Evolutionary conservation across 2,797 vertebrate genomes (phyloP), one percentile per base, ranked within the genome.

Genomic region (Carcharodon carcharias): DNA sequence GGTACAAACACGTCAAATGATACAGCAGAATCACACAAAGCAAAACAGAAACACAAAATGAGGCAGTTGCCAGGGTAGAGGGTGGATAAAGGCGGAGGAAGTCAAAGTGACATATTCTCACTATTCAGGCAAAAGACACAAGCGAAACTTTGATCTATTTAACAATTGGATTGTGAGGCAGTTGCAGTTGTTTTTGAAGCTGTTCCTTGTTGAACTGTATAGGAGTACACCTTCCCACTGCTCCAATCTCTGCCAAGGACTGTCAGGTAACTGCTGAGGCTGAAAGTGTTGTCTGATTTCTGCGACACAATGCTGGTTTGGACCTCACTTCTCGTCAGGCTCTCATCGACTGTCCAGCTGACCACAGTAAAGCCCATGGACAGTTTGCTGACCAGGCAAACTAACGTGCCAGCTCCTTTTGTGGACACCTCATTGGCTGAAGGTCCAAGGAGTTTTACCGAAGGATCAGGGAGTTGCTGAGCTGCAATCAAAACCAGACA

Each of bases 341-440:
- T 63, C 56, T 28, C 31, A 35, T 91, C 56, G 4, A 91, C 88
- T 61, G 88, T n/a, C 88, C 88, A 91, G 88, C 88, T 91, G 56
- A 91, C 88, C 1, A 4, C 56, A n/a, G 88, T 12, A 56, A 91
- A 91, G 56, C 56, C 88, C 56, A 91, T 61, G 56, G 88, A 91
- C 56, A 63, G 56, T 91, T 91, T 91, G 58, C 31, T 91, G 88
- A 91, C 88, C 56, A 91, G 88, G 58, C 88, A 91, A 91, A 91
- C 88, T 18, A 91, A 91, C 1, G 56, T 91, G 56, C 88, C 88
- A 0, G 56, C 56, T 61, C 31, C 56, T 91, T 91, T 18, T 7
- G 31, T 18, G 88, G 56, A 61, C 28, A 91, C 2, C 56, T 63
- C 31, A 56, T 91, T 56, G 0, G 31, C 54, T 63, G 88, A 91